Percentiles rank a stretch among this genome's conserved stretches.
Evolutionary conservation across 2,797 vertebrate genomes (phyloP).

Genomic region (Micropoecilia bifurca): DNA sequence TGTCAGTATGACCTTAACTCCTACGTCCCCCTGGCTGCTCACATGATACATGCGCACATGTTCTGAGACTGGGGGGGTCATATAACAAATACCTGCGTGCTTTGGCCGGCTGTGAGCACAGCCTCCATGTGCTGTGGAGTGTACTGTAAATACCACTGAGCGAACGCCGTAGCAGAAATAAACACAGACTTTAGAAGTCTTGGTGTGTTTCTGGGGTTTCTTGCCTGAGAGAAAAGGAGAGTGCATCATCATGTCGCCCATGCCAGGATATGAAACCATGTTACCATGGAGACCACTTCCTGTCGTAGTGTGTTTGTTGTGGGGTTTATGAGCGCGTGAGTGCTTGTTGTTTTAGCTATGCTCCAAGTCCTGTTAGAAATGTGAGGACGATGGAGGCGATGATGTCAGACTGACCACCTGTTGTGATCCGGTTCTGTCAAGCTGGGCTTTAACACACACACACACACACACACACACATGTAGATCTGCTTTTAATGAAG

Average conservation of each 20-base stretch:
- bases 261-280: constrained; percentile 68
- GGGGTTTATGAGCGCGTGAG: constrained; percentile 9
- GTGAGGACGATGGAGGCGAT: constrained; percentile 52
- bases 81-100: constrained; percentile 23
- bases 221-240: constrained; percentile 5
- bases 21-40: not conserved
- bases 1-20: constrained; percentile 19
- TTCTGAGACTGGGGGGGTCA: not conserved
- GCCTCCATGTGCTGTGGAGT: constrained; percentile 9
- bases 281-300: constrained; percentile 75
- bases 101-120: constrained; percentile 5
- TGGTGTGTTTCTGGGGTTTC: not conserved
- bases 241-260: constrained; percentile 26
- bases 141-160: constrained; percentile 33
- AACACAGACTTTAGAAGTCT: not conserved
- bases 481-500: constrained; percentile 8
- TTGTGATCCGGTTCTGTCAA: constrained; percentile 46
- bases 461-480: no score
- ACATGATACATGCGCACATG: not conserved
- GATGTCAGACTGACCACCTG: constrained; percentile 63
- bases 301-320: constrained; percentile 45
- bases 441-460: constrained; percentile 2
- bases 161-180: constrained; percentile 2
- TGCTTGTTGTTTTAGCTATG: constrained; percentile 18
- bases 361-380: constrained; percentile 31